phyloP scores from a whole-genome alignment of 2,797 vertebrate species.

The Schizopygopsis malacanthus region DNA sequence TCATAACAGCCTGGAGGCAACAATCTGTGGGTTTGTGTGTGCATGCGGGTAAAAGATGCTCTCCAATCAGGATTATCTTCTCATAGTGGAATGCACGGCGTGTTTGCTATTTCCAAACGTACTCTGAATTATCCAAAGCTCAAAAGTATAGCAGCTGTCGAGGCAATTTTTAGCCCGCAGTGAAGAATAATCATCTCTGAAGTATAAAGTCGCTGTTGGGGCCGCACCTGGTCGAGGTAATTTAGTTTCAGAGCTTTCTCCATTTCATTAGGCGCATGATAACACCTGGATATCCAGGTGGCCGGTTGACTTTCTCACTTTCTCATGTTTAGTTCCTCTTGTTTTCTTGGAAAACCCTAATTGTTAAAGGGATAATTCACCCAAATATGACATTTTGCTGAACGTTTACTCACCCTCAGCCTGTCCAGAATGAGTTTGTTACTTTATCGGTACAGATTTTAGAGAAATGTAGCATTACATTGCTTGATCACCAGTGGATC shows the following conservation, averaged over 20 bases:
- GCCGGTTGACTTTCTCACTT: constrained; percentile 7
- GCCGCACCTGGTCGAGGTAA: constrained; percentile 23
- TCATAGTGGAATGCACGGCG: constrained; percentile 70
- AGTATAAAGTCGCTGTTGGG: constrained; percentile 19
- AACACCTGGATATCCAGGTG: constrained; percentile 33
- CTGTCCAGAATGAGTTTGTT: background rate
- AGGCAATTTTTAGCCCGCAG: constrained; percentile 36
- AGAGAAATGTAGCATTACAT: background rate
- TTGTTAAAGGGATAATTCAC: background rate
- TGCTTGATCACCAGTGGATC: background rate
- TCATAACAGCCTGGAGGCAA: constrained; percentile 76
- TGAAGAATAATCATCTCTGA: constrained; percentile 29
- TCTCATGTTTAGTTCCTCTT: background rate
- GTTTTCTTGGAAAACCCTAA: background rate
- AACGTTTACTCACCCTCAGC: background rate
- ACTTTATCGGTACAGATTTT: background rate
- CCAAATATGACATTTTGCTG: background rate
- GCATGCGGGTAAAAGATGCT: constrained; percentile 55
- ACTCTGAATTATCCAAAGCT: constrained; percentile 53
- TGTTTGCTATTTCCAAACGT: constrained; percentile 57
- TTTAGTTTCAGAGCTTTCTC: constrained; percentile 38
- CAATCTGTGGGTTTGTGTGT: constrained; percentile 60
- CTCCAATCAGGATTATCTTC: constrained; percentile 73
- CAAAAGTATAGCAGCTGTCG: constrained; percentile 41
- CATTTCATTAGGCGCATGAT: constrained; percentile 13